Evolutionary conservation across 2,797 vertebrate species (phyloP), one percentile per base, ranked within the genome.

Genomic region (Myoxocephalus aenaeus): DNA sequence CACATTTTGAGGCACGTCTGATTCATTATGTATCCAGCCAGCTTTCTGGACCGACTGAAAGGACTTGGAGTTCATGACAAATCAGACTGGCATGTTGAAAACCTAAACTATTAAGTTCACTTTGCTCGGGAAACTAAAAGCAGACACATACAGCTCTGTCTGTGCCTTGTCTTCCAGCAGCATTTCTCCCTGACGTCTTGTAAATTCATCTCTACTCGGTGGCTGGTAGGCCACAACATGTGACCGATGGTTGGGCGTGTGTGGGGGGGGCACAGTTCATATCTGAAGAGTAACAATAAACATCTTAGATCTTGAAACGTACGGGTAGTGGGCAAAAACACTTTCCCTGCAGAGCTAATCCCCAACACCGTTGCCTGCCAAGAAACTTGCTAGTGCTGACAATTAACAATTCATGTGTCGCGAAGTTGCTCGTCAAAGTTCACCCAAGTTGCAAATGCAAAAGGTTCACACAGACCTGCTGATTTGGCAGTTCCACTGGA

Each of bases 61-160:
- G n/a, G 54, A 77, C 73, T 73, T 53, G 10, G 38, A 79, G 62
- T 61, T 82, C 51, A 79, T 88, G 84, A 83, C 82, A 80, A 86
- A 85, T 75, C 81, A 64, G 63, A 71, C 57, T 65, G 81, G 80
- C 76, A 67, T 86, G 90, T 72, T 46, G 69, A 83, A 75, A 88
- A 90, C 54, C 73, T 58, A 78, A 88, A 83, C 59, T 72, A 75
- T 80, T 65, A 82, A 3, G n/a, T 54, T 77, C 18, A 51, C 44
- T 36, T 82, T 1, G 18, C 71, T 71, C 15, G 58, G 80, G 73
- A 83, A 82, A 82, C 57, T 59, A 77, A 51, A 73, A 65, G 62
- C 77, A 76, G 78, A 76, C 69, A 67, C 44, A 34, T 51, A 44
- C 66, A 40, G 20, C 59, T 68, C 68, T 65, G 70, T 65, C 9